Conservation (phyloP, 2,797 vertebrate species). For the Coranthus polyacanthus region DNA sequence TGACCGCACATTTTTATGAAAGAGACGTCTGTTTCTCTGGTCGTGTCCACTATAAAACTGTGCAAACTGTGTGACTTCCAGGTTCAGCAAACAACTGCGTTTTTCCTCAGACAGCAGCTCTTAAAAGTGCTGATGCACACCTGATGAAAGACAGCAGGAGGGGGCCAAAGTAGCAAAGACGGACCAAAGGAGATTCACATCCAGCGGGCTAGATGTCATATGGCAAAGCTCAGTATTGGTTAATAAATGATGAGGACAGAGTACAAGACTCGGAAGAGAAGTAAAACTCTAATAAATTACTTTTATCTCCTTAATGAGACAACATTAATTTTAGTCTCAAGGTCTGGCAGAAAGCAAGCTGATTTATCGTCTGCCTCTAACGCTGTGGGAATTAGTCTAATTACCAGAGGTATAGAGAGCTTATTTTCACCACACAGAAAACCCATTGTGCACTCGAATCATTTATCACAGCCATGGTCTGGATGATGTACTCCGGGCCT, state of each 20-base stretch:
- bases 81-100: slow-evolving; percentile 26
- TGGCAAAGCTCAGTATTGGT: slow-evolving; percentile 81
- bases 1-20: no score
- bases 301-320: slow-evolving; percentile 92
- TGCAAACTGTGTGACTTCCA: background rate
- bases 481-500: slow-evolving; percentile 14
- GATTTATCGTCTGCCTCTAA: slow-evolving; percentile 83
- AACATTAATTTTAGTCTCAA: slow-evolving; percentile 92
- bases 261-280: slow-evolving; percentile 54
- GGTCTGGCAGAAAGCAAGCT: slow-evolving; percentile 81
- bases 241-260: slow-evolving; percentile 86
- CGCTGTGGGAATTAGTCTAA: slow-evolving; percentile 83
- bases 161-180: slow-evolving; percentile 32
- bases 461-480: slow-evolving; percentile 69
- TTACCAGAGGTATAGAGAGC: slow-evolving; percentile 65
- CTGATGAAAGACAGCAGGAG: slow-evolving; percentile 20
- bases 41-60: no score
- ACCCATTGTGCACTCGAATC: slow-evolving; percentile 72
- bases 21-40: no score
- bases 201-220: slow-evolving; percentile 61
- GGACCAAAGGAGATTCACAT: slow-evolving; percentile 62
- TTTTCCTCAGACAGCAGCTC: slow-evolving; percentile 16
- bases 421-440: slow-evolving; percentile 77
- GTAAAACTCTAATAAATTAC: slow-evolving; percentile 85
- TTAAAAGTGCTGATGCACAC: slow-evolving; percentile 28